Conservation (phyloP, 2,113 vertebrate species). For the Sciurus niger region DNA sequence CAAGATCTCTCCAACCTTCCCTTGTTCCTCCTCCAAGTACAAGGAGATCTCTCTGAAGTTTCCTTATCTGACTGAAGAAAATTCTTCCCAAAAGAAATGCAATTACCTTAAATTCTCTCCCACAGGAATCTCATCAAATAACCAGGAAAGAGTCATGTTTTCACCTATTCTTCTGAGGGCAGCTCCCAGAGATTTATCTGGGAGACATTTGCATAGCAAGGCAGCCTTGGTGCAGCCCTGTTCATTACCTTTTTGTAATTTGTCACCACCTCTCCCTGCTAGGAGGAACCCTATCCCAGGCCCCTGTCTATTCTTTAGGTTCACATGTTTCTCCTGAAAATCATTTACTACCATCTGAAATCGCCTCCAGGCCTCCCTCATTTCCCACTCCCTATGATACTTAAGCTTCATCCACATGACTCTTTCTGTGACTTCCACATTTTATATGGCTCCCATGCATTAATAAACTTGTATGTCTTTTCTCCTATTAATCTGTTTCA, state of each 20-base stretch:
- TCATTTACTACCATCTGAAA: neutral
- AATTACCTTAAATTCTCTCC: neutral
- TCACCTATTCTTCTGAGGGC: neutral
- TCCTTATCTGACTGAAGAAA: neutral
- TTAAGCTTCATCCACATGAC: neutral
- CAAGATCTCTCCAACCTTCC: too few species aligned
- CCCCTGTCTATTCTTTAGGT: neutral
- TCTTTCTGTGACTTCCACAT: too few species aligned
- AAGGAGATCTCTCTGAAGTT: neutral
- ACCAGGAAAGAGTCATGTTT: neutral
- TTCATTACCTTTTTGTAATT: neutral
- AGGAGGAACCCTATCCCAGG: neutral
- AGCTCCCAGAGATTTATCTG: neutral
- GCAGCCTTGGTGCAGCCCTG: neutral
- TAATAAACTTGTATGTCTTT: too few species aligned
- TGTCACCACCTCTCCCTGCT: neutral
- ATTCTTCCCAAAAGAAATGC: neutral
- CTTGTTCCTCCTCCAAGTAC: neutral
- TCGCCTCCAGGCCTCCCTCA: neutral
- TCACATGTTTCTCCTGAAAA: neutral
- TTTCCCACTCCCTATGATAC: neutral
- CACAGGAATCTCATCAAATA: neutral
- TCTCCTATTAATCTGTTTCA: too few species aligned
- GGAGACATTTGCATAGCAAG: neutral
- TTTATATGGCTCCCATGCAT: too few species aligned